Base-by-base conservation (phyloP, 1,140 invertebrate species). In the Anagrus nilaparvatae region DNA sequence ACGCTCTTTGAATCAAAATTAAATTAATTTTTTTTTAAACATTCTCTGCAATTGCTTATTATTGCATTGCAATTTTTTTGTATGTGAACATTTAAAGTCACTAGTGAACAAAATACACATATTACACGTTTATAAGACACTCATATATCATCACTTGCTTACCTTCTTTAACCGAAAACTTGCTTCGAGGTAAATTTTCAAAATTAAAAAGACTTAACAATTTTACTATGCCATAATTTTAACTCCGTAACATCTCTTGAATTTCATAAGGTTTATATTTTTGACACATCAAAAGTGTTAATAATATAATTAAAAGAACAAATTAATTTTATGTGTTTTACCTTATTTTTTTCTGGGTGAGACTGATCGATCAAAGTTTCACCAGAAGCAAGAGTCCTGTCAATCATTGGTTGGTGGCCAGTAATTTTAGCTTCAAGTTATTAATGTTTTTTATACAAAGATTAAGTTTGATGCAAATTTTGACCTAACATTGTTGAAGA, bases 401-500 rank as follows among this genome's bases (percentile, higher is more conserved):
- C 81, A 41, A 95, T 88, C 63, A 84, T 78, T 10, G 82, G 80
- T 54, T 82, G 74, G 61, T 93, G 82, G 0, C 85, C 87, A 9
- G 68, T 63, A 44, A 95, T 81, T 70, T 96, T 91, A 1, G 81
- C 81, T 54, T 87, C 81, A 18, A 94, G 68, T 67, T 95, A 92
- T 54, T 82, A 87, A 63, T 97, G 92, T 67, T 96, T 96, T 65
- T 97, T 97, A 51, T 84, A 77, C 9, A 93, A 72, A 10, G 83
- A 87, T 57, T 95, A 89, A 0, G 91, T 89, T 61, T 95, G 90
- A 54, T 93, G 82, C 23, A 98, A 67, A 65, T 88, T 92, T 37
- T 82, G 75, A 1, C 85, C 84, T 4, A 84, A 59, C 5, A 73
- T 77, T 3, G 81, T 78, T 2, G 88, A 87, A 0, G 78, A 75